Percentiles rank a stretch among this genome's conserved stretches.
These are phyloP conservation scores for Prionailurus viverrinus DNA, from an alignment of 2,113 vertebrate genomes.

Conservation along the genomic window DNA sequence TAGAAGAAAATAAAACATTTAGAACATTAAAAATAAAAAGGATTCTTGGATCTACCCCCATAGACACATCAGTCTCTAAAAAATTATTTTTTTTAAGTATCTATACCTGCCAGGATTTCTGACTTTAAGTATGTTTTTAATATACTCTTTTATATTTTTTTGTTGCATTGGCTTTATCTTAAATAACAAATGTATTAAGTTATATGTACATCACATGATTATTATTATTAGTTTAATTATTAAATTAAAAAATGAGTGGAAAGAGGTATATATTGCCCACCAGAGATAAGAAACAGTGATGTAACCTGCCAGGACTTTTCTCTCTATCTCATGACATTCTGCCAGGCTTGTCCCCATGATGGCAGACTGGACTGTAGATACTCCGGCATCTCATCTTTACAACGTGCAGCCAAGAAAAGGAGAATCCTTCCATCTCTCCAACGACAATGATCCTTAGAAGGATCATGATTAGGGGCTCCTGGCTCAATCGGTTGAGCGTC, in stretches of 20 bases:
- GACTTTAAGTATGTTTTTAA: constrained; percentile 31
- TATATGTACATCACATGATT: neutral
- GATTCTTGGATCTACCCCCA: neutral
- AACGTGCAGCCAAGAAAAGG: neutral
- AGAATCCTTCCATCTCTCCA: neutral
- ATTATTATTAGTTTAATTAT: neutral
- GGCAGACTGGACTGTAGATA: neutral
- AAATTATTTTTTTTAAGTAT: constrained; percentile 27
- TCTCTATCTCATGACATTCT: neutral
- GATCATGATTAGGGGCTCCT: neutral
- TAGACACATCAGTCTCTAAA: constrained; percentile 57
- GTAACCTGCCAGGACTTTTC: neutral
- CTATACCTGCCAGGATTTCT: constrained; percentile 54
- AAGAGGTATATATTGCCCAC: neutral
- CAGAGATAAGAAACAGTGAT: neutral
- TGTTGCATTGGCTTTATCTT: neutral
- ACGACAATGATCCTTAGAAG: neutral
- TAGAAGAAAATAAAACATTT: too few relatives aligned
- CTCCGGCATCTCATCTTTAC: neutral
- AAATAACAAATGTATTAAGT: neutral
- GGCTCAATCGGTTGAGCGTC: neutral
- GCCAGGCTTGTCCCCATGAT: neutral
- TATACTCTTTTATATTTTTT: neutral
- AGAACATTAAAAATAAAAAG: neutral
- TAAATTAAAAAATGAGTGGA: neutral